Evolutionary conservation across 2,797 vertebrate genomes (phyloP).

Genomic region (Catharus ustulatus): DNA sequence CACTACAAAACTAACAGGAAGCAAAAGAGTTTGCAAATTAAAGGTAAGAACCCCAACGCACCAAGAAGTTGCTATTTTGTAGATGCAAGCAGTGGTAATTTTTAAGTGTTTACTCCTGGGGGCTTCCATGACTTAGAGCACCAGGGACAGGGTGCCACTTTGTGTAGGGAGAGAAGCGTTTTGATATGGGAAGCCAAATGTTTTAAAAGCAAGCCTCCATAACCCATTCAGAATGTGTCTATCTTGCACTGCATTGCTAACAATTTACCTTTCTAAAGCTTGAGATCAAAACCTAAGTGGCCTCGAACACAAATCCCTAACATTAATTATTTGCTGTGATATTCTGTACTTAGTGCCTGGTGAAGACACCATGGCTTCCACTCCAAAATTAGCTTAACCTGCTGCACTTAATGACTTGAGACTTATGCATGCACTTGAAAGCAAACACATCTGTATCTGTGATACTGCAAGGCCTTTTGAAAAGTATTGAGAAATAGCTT

Average conservation of each 20-base stretch:
- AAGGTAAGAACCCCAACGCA: neutral
- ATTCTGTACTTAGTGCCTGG: neutral
- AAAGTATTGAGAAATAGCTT: neutral
- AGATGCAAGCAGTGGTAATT: neutral
- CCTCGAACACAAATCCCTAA: neutral
- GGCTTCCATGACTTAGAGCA: neutral
- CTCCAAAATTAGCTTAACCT: neutral
- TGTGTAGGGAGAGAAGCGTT: neutral
- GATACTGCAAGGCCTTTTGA: neutral
- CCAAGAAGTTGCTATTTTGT: neutral
- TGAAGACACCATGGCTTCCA: neutral
- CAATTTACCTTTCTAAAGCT: neutral
- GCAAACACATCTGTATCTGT: rapidly evolving
- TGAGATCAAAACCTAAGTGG: neutral
- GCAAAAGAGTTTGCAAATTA: neutral
- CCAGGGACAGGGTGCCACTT: neutral
- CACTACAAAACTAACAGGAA: neutral
- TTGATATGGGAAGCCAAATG: neutral
- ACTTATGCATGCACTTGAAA: neutral
- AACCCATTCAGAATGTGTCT: neutral
- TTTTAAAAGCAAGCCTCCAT: neutral
- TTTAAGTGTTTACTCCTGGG: neutral
- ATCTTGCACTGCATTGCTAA: too few relatives aligned
- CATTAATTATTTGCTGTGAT: neutral
- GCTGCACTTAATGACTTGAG: neutral